phyloP scores from a whole-genome alignment of 2,888 invertebrate species.

The Zele albiditarsus region DNA sequence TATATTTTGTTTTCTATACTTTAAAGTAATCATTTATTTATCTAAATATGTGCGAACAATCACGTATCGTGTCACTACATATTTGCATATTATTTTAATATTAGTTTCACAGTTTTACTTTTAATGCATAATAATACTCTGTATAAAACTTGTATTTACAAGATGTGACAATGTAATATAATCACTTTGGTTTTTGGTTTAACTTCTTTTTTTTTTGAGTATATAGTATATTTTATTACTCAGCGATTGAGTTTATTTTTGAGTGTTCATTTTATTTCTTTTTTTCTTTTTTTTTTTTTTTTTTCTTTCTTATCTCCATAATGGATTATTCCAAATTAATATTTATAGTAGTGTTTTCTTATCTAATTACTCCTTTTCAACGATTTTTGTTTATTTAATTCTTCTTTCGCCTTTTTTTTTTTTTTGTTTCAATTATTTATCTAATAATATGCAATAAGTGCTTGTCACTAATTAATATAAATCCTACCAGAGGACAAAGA shows the following conservation, averaged over 20 bases:
- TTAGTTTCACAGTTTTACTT: constrained; percentile 62
- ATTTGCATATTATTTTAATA: constrained; percentile 53
- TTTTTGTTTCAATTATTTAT: constrained; percentile 44
- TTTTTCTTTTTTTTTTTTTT: constrained; percentile 33
- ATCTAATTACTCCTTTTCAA: neutral
- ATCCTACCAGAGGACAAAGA: constrained; percentile 66
- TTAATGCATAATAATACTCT: constrained; percentile 70
- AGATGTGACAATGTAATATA: constrained; percentile 65
- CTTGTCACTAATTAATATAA: constrained; percentile 56
- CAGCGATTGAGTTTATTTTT: constrained; percentile 53
- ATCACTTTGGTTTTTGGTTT: constrained; percentile 38
- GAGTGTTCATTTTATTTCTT: constrained; percentile 48
- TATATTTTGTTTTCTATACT: constrained; percentile 46
- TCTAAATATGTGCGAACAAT: constrained; percentile 71
- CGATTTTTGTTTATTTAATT: neutral
- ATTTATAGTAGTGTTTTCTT: neutral
- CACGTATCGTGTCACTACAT: constrained; percentile 69
- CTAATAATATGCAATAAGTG: constrained; percentile 60
- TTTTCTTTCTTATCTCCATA: constrained; percentile 4
- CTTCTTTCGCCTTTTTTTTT: constrained; percentile 46
- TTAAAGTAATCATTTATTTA: constrained; percentile 45
- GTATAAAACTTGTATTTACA: constrained; percentile 73
- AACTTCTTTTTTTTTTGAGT: constrained; percentile 50
- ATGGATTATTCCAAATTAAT: neutral
- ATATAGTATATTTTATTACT: constrained; percentile 51